phyloP scores from a whole-genome alignment of 2,888 invertebrate species.

The Ischnus inquisitorius region DNA sequence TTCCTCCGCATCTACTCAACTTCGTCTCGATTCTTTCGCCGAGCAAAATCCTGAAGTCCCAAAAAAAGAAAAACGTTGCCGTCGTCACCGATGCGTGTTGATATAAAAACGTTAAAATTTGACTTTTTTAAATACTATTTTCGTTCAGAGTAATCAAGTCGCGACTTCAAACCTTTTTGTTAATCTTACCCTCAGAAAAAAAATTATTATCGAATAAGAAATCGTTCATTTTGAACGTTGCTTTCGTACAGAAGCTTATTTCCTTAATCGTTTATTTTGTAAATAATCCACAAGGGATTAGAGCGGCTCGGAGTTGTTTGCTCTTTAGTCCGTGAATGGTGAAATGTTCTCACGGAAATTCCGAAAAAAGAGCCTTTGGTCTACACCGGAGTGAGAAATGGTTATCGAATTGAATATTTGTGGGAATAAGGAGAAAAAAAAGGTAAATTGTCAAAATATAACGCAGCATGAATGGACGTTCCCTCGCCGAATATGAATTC shows the following conservation, averaged over 20 bases:
- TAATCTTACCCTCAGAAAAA: too few species aligned
- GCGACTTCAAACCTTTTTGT: too few species aligned
- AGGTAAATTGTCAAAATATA: conserved; percentile 34
- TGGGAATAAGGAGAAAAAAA: background rate
- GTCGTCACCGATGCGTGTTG: background rate
- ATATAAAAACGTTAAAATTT: too few species aligned
- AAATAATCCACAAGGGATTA: background rate
- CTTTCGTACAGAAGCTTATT: background rate
- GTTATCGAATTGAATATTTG: conserved; percentile 24
- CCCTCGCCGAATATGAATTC: background rate
- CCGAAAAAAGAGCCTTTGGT: background rate
- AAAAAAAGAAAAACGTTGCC: background rate
- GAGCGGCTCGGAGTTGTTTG: background rate
- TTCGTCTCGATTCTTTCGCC: background rate
- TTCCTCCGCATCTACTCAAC: background rate
- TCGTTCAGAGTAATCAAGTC: too few species aligned
- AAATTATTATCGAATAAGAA: too few species aligned
- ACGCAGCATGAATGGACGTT: background rate
- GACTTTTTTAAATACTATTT: too few species aligned
- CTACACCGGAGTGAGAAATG: background rate
- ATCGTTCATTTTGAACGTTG: too few species aligned
- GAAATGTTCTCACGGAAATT: background rate
- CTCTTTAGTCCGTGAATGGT: background rate
- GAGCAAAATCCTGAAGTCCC: background rate
- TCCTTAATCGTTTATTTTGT: background rate